Evolutionary conservation across 1,140 invertebrate species (phyloP).

Genomic region (Cherax quadricarinatus): DNA sequence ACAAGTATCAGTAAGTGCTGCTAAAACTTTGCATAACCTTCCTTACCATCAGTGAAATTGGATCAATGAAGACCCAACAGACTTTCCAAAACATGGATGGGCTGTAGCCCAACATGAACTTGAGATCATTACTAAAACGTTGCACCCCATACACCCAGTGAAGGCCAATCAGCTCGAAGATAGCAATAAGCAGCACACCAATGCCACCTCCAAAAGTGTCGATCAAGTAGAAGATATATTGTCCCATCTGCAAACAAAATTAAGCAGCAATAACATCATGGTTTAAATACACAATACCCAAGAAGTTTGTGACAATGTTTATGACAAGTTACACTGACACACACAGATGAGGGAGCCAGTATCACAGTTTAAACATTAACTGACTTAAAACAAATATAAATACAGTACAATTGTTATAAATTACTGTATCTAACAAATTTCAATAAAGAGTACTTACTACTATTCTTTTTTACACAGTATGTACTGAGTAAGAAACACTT

Average conservation of each 20-base stretch:
- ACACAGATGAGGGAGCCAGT: too few species aligned
- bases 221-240: constrained; percentile 89
- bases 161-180: constrained; percentile 78
- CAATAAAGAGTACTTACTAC: too few species aligned
- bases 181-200: constrained; percentile 86
- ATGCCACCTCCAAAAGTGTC: constrained; percentile 90
- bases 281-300: too few species aligned
- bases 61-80: constrained; percentile 88
- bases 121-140: constrained; percentile 77
- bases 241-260: constrained; percentile 79
- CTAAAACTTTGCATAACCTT: neutral
- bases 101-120: constrained; percentile 80
- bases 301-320: too few species aligned
- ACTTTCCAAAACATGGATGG: constrained; percentile 87
- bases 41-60: constrained; percentile 82
- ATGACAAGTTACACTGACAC: too few species aligned
- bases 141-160: constrained; percentile 78
- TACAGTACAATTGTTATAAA: too few species aligned
- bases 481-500: too few species aligned
- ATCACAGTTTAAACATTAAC: too few species aligned
- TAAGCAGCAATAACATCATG: too few species aligned
- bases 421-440: too few species aligned
- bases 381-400: too few species aligned
- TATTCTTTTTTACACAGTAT: too few species aligned
- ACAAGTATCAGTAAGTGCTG: neutral